Evolutionary conservation across 2,888 invertebrate genomes (phyloP), one percentile per base, ranked within the genome.

Genomic region (Spisula solida): DNA sequence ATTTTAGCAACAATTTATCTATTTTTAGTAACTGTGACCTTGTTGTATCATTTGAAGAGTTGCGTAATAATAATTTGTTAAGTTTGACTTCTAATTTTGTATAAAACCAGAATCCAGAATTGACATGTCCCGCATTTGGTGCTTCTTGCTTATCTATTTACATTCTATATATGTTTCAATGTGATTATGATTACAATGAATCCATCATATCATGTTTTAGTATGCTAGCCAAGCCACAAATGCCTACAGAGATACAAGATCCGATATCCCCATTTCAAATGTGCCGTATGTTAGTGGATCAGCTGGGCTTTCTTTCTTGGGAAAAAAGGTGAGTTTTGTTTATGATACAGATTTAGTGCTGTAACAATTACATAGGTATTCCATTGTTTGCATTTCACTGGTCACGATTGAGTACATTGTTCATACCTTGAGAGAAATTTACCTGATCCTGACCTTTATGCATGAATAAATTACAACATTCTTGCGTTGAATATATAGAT

Each of bases 271-370:
- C 98, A 98, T 96, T 96, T 94, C 96, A 96, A 87, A 95, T 96
- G 96, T 98, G 99, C 96, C 98, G 99, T 0, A 97, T 98, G 94
- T 97, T 99, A n/a, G 98, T 99, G 95, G 98, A 99, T 88, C 99
- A 99, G 96, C 97, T 99, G 91, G 99, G 99, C 34, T 97, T 98
- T 86, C 98, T 98, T 47, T 98, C 98, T 20, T 99, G 99, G 98
- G 98, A 99, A 95, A 98, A 98, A 29, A 97, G 99, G 95, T 96
- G 81, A 34, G 70, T 16, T 51, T 51, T 8, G 51, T 16, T 51
- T 10, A 51, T 1, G 51, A 51, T 51, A 16, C 51, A 51, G 51
- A 51, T 12, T 12, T 12, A 8, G 41, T 2, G 2, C 41, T 41
- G 41, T 41, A 41, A 41, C 41, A 41, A 41, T 2, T 41, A 41